Percentiles rank a stretch among this genome's conserved stretches.
These are phyloP conservation scores for Subacronicta megacephala DNA, from an alignment of 2,888 invertebrate genomes.

Conservation along the genomic window DNA sequence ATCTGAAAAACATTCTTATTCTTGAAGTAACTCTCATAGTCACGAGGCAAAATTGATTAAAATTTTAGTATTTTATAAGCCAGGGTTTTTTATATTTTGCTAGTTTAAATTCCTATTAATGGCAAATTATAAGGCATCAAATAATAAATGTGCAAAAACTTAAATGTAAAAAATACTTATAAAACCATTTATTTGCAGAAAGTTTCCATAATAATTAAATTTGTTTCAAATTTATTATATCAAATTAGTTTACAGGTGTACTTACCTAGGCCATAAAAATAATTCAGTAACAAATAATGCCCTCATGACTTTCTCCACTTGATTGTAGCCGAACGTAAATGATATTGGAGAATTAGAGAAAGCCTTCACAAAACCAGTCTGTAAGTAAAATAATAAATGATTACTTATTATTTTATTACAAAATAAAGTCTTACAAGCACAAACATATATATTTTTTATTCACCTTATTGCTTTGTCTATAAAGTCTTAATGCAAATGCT, in stretches of 20 bases:
- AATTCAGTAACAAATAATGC: slow-evolving; percentile 97
- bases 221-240: too few species aligned
- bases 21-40: too few species aligned
- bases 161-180: too few species aligned
- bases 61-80: too few species aligned
- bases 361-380: slow-evolving; percentile 98
- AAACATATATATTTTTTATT: slow-evolving; percentile 25
- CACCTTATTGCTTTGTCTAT: slow-evolving; percentile 96
- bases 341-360: slow-evolving; percentile 97
- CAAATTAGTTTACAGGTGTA: neutral
- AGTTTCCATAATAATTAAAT: too few species aligned
- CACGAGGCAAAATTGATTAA: too few species aligned
- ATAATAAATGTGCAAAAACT: too few species aligned
- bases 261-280: slow-evolving; percentile 96
- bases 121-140: too few species aligned
- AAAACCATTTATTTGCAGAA: too few species aligned
- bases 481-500: slow-evolving; percentile 97
- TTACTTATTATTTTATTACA: neutral
- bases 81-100: too few species aligned
- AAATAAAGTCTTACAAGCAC: neutral
- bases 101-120: too few species aligned
- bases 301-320: slow-evolving; percentile 98
- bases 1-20: too few species aligned
- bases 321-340: slow-evolving; percentile 97
- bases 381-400: slow-evolving; percentile 41